Base-by-base conservation (phyloP, 2,797 vertebrate species). In the Sebastes taczanowskii region DNA sequence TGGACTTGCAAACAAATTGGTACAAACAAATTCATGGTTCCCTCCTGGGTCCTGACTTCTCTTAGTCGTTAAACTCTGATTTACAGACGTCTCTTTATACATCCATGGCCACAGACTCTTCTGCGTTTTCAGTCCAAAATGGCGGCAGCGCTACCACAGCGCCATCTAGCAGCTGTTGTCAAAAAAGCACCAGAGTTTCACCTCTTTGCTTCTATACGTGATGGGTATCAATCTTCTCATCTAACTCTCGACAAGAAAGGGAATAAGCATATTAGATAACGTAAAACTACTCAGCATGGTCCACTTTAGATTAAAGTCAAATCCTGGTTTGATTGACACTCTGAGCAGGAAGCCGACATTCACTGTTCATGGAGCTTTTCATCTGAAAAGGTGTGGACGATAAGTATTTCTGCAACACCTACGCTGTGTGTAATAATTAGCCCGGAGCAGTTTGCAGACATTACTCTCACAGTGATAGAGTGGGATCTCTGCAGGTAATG, bases 371-470 rank as follows among this genome's bases (percentile, higher is more conserved):
- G 34, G 52, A 49, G 52, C 30, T 42, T 20, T 71, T 59, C 11
- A 14, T 10, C 3, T 53, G 7, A 61, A 13, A 11, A 71, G 69
- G 30, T 55, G 65, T 32, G 56, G n/a, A 62, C 4, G 46, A 53
- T 11, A 38, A 60, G 68, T 3, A 14, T 30, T 73, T 73, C 74
- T 61, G 34, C 10, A 59, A 30, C 77, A 27, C 62, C 55, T 42
- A 58, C 34, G 11, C 18, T 52, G 32, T n/a, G 49, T 64, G 42
- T 55, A 74, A 75, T 77, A 27, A 80, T 88, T 49, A 71, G 6
- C 76, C 20, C 27, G 14, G 14, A 22, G 10, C 3, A 1, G 16
- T 74, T 32, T 49, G 13, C 29, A 56, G 7, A 5, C 2, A 6
- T 38, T 20, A 7, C 11, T 3, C 22, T 32, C 4, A 2, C 23